Evolutionary conservation across 2,797 vertebrate genomes (phyloP).

Genomic region (Lepus oiostolus): DNA sequence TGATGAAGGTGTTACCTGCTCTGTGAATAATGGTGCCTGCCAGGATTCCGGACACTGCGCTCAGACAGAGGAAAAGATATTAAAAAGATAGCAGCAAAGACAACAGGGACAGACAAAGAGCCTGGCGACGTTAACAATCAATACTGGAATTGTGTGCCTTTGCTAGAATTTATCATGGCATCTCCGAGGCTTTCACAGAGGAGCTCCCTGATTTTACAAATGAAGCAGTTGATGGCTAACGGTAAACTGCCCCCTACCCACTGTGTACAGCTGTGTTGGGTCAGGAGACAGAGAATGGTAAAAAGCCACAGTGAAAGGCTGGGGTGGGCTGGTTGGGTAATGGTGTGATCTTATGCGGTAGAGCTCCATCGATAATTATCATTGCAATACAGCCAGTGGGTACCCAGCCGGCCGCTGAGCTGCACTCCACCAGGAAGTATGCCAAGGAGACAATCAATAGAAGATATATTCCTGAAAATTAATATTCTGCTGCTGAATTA

Average conservation of each 20-base stretch:
- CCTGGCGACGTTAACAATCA: conserved; percentile 56
- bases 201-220: conserved; percentile 56
- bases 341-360: neutral
- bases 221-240: conserved; percentile 14
- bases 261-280: neutral
- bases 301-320: neutral
- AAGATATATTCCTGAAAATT: conserved; percentile 42
- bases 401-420: rapidly evolving
- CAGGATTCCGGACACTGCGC: conserved; percentile 69
- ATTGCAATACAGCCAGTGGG: neutral
- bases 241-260: neutral
- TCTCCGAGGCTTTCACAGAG: conserved; percentile 14
- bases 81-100: conserved; percentile 63
- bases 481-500: conserved; percentile 69
- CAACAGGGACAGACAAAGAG: conserved; percentile 44
- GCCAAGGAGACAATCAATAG: neutral
- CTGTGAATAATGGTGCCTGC: conserved; percentile 76
- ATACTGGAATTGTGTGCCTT: conserved; percentile 40
- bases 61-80: conserved; percentile 70
- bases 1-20: neutral
- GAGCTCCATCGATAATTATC: rapidly evolving
- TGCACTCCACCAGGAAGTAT: neutral
- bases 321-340: neutral
- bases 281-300: neutral
- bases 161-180: conserved; percentile 69